These are phyloP conservation scores for Tiliqua scincoides DNA, from an alignment of 2,113 vertebrate genomes.

Conservation along the genomic window DNA sequence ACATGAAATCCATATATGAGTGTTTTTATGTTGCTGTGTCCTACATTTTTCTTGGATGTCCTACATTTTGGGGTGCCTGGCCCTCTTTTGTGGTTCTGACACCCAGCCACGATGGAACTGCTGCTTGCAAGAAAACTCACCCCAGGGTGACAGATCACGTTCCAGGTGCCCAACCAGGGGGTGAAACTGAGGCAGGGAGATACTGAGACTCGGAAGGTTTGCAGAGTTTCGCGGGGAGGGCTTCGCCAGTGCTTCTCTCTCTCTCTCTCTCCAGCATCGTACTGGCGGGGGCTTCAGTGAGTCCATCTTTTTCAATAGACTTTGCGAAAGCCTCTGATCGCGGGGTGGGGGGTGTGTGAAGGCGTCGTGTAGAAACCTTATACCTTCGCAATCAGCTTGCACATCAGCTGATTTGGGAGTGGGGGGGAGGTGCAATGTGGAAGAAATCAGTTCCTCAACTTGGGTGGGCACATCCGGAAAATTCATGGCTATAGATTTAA, in stretches of 20 bases:
- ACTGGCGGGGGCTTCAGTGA: conserved; percentile 57
- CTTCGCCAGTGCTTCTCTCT: neutral
- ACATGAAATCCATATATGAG: no score
- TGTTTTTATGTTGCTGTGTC: no score
- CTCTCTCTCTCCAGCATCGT: neutral
- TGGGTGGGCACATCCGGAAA: conserved; percentile 50
- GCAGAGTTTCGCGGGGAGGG: neutral
- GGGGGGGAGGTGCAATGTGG: conserved; percentile 41
- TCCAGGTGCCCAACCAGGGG: neutral
- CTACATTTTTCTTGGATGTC: no score
- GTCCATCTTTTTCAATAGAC: conserved; percentile 63
- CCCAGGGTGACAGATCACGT: neutral
- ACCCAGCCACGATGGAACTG: no score
- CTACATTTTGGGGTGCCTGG: no score
- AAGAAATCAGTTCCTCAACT: conserved; percentile 60
- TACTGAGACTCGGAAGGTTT: neutral
- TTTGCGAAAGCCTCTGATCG: conserved; percentile 57
- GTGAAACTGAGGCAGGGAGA: neutral
- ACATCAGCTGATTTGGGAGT: conserved; percentile 56
- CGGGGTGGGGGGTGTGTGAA: conserved; percentile 38
- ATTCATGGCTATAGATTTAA: conserved; percentile 65
- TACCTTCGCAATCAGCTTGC: conserved; percentile 62
- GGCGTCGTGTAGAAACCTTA: conserved; percentile 55
- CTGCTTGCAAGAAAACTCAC: neutral
- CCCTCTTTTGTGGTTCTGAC: no score